Evolutionary conservation across 2,888 invertebrate species (phyloP), one percentile per base, ranked within the genome.

Genomic region (Tubulanus polymorphus): DNA sequence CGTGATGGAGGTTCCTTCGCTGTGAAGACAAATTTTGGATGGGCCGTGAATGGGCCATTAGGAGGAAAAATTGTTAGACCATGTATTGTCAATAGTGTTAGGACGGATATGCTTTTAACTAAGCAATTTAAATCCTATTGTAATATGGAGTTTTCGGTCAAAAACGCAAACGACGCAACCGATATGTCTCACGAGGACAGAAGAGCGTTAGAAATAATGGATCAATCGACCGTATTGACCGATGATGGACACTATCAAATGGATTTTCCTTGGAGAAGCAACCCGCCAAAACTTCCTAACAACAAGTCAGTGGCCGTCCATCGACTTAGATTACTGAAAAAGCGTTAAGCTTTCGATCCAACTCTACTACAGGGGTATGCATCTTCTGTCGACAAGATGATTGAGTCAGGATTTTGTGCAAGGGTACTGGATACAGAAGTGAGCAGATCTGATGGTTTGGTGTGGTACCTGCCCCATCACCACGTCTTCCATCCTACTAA

Each of bases 401-500:
- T n/a, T n/a, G n/a, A n/a, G n/a, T n/a, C n/a, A n/a, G n/a, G n/a
- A n/a, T n/a, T n/a, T n/a, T n/a, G n/a, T n/a, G n/a, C n/a, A 58
- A 32, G 51, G 51, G 50, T 49, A 6, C 50, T 32, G 3, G 20
- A 29, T 5, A 23, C 18, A 18, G 26, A 27, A 18, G 18, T 48
- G 15, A 6, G 12, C 6, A 30, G 18, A 10, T 5, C 3, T 3
- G 10, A 8, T 49, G 50, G 48, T 3, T 5, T 5, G 3, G 6
- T 6, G 30, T 55, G 51, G 51, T 55, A 55, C 37, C 18, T 55
- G 0, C 54, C 57, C 28, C 57, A 57, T 32, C 54, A 52, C 35
- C 51, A 52, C 2, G 58, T 58, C 8, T 52, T 52, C 28, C 51
- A 55, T 26, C 52, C 54, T 1, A 48, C 48, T 15, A 58, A 55